Percentiles rank a stretch among this genome's conserved stretches.
phyloP scores from a whole-genome alignment of 2,888 invertebrate species.

The Drosophila paranaensis region DNA sequence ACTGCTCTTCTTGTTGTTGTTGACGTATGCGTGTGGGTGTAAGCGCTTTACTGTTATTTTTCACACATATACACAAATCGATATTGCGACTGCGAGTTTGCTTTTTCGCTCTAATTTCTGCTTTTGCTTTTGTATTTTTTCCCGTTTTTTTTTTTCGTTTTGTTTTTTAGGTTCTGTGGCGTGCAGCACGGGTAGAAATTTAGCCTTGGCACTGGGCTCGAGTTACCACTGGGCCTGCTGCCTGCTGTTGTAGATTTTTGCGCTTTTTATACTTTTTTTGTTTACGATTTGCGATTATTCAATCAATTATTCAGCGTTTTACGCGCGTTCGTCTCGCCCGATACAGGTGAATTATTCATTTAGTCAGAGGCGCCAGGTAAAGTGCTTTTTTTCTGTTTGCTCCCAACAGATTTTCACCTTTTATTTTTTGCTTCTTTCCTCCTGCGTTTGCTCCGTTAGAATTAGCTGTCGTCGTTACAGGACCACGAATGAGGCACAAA shows the following conservation, averaged over 20 bases:
- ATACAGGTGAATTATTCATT: conserved; percentile 54
- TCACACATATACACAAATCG: conserved; percentile 79
- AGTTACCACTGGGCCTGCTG: conserved; percentile 14
- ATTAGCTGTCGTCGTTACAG: conserved; percentile 50
- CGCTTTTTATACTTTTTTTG: conserved; percentile 46
- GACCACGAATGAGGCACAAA: conserved; percentile 60
- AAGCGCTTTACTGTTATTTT: conserved; percentile 70
- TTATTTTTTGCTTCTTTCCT: conserved; percentile 16
- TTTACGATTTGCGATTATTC: conserved; percentile 58
- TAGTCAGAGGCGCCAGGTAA: conserved; percentile 20
- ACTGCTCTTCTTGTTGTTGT: conserved; percentile 38
- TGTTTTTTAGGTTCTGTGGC: conserved; percentile 19
- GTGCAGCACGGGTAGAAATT: conserved; percentile 24
- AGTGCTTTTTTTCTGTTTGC: conserved; percentile 9
- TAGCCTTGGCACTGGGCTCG: conserved; percentile 66
- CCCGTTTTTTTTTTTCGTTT: conserved; percentile 9
- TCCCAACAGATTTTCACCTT: conserved; percentile 36
- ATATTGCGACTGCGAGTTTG: conserved; percentile 58
- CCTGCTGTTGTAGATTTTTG: conserved; percentile 41
- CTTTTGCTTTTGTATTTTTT: conserved; percentile 10
- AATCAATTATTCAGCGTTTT: conserved; percentile 70
- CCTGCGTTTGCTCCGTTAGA: conserved; percentile 8
- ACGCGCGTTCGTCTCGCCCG: conserved; percentile 49
- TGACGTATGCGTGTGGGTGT: conserved; percentile 54
- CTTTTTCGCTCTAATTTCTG: conserved; percentile 37